Base-by-base conservation (phyloP, 2,113 vertebrate species). In the Aplodontia rufa region DNA sequence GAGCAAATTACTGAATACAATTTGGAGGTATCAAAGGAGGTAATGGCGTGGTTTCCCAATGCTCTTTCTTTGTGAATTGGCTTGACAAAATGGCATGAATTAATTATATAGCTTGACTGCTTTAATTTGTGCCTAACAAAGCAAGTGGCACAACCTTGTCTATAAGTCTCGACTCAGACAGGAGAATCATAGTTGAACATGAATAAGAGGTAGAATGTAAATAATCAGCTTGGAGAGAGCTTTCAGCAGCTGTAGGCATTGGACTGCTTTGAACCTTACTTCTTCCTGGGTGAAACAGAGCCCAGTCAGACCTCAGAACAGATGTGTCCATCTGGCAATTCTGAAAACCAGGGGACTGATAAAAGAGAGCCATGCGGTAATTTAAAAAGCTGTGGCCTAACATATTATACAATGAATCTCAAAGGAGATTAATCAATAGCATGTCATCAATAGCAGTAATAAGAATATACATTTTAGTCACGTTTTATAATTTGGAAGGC, bases 71-170 rank as follows among this genome's bases (percentile, higher is more conserved):
- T 98, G 96, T 97, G 97, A 97, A 92, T 94, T 96, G 97, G 93
- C 96, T 96, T 96, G 97, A 98, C 96, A 97, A 95, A 98, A 97
- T 97, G 97, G 95, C 97, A 90, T 91, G 96, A 97, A 97, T 98
- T 98, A 98, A 98, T 98, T 98, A 97, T 90, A 93, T 6, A 79
- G 93, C 87, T 97, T 72, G 37, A 90, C 83, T 93, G 94, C 96
- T 96, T 98, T 98, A 95, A 98, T 98, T 98, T 4, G 40, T 98
- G 95, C 96, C 90, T 98, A 97, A 96, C 97, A 98, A 97, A 98
- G 97, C 97, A 97, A 98, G 95, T 97, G 93, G 97, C 90, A 96
- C 92, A 97, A 96, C 93, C 96, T 95, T 45, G 0, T 97, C 94
- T 88, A 97, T 93, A 97, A 84, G 93, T 95, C 94, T 49, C 83